These are phyloP conservation scores for Rhinogobio ventralis DNA, from an alignment of 2,797 vertebrate genomes.

Conservation along the genomic window DNA sequence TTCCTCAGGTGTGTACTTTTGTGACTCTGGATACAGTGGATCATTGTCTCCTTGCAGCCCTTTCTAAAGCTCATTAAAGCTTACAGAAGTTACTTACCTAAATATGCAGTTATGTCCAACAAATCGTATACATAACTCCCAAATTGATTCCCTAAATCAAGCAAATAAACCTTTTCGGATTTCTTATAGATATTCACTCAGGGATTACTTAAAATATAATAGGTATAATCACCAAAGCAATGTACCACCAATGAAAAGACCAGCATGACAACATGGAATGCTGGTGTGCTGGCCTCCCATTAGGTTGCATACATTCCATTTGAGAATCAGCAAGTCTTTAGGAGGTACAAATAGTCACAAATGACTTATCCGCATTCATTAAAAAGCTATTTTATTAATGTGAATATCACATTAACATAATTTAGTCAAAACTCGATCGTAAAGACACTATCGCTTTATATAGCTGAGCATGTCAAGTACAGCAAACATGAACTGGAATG, in stretches of 20 bases:
- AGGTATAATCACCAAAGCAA: background rate
- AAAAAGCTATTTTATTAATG: background rate
- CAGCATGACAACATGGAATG: background rate
- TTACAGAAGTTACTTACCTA: conserved; percentile 1
- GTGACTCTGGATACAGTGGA: conserved; percentile 21
- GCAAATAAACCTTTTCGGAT: conserved; percentile 22
- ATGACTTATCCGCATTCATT: background rate
- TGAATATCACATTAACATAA: background rate
- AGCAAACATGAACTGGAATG: background rate
- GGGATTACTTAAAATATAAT: conserved; percentile 12
- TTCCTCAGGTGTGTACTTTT: conserved; percentile 44
- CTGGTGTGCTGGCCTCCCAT: background rate
- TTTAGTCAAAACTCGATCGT: background rate
- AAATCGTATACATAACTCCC: background rate
- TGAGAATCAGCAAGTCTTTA: background rate
- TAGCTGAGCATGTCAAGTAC: background rate
- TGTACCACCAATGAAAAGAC: background rate
- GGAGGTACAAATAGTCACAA: background rate
- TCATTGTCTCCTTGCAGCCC: conserved; percentile 12
- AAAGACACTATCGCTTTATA: background rate
- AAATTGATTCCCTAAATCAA: background rate
- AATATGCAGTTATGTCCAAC: conserved; percentile 14
- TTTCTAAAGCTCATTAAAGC: conserved; percentile 28
- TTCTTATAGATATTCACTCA: background rate
- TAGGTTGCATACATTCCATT: background rate